Percentiles rank a stretch among this genome's conserved stretches.
Conservation (phyloP, 2,888 invertebrate genomes). For the Cetonia aurata region DNA sequence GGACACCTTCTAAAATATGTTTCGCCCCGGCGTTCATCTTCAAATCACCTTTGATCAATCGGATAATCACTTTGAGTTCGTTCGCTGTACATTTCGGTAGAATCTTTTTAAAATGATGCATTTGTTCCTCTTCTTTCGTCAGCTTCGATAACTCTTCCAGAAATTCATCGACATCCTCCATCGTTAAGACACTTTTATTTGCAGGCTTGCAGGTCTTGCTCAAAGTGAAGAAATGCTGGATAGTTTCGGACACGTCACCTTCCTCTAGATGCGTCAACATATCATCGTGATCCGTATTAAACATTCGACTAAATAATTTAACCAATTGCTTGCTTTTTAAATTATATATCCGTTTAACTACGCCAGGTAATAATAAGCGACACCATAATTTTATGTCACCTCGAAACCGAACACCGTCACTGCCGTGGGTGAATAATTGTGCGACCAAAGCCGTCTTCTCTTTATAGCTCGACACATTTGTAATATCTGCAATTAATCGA, state of each 20-base stretch:
- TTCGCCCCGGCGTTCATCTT: conserved; percentile 94
- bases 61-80: conserved; percentile 86
- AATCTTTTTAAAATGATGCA: conserved; percentile 79
- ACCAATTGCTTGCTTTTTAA: conserved; percentile 92
- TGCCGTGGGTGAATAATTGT: conserved; percentile 75
- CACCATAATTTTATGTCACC: conserved; percentile 86
- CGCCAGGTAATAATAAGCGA: conserved; percentile 85
- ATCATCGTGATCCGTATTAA: conserved; percentile 78
- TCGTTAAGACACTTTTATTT: conserved; percentile 76
- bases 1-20: conserved; percentile 90
- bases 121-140: conserved; percentile 91
- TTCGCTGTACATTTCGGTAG: conserved; percentile 81
- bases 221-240: conserved; percentile 80
- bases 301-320: conserved; percentile 88
- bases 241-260: conserved; percentile 92
- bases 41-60: conserved; percentile 91
- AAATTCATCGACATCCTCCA: conserved; percentile 83
- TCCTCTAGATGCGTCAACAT: conserved; percentile 91
- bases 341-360: conserved; percentile 89
- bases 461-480: conserved; percentile 82
- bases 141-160: conserved; percentile 79
- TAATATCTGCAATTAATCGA: conserved; percentile 81
- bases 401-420: conserved; percentile 75
- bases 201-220: conserved; percentile 73
- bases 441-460: conserved; percentile 83